These are phyloP conservation scores for Luffia ferchaultella DNA, from an alignment of 2,888 invertebrate species.

Conservation along the genomic window DNA sequence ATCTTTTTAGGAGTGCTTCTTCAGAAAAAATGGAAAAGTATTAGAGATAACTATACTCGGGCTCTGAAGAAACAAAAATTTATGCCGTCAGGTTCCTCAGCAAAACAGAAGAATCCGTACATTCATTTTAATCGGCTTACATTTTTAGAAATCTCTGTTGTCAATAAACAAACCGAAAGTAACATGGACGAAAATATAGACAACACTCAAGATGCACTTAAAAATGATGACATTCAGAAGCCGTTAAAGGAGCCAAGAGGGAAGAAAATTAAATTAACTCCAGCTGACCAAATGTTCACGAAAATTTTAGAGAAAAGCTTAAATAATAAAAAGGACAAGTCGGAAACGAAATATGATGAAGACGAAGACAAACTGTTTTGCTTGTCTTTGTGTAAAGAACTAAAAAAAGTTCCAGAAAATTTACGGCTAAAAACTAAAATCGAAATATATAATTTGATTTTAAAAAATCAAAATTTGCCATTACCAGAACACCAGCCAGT, in stretches of 20 bases:
- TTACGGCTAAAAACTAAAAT: constrained; percentile 21
- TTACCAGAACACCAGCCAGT: constrained; percentile 7
- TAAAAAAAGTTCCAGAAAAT: constrained; percentile 22
- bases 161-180: constrained; percentile 18
- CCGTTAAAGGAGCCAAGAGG: constrained; percentile 17
- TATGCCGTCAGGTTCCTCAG: too few species aligned
- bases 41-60: too few species aligned
- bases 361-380: constrained; percentile 25
- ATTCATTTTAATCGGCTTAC: constrained; percentile 18
- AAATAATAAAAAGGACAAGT: constrained; percentile 18
- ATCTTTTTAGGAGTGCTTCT: too few species aligned
- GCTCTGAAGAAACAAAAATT: too few species aligned
- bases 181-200: too few species aligned
- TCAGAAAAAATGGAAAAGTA: too few species aligned
- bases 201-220: too few species aligned
- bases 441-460: constrained; percentile 21
- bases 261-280: constrained; percentile 19
- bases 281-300: constrained; percentile 18
- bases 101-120: too few species aligned
- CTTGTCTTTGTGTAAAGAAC: constrained; percentile 21
- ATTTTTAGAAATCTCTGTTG: constrained; percentile 21
- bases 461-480: constrained; percentile 19
- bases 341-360: too few species aligned
- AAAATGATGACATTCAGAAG: neutral
- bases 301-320: constrained; percentile 16